Evolutionary conservation across 2,113 vertebrate genomes (phyloP), one percentile per base, ranked within the genome.

Genomic region (Panurus biarmicus): DNA sequence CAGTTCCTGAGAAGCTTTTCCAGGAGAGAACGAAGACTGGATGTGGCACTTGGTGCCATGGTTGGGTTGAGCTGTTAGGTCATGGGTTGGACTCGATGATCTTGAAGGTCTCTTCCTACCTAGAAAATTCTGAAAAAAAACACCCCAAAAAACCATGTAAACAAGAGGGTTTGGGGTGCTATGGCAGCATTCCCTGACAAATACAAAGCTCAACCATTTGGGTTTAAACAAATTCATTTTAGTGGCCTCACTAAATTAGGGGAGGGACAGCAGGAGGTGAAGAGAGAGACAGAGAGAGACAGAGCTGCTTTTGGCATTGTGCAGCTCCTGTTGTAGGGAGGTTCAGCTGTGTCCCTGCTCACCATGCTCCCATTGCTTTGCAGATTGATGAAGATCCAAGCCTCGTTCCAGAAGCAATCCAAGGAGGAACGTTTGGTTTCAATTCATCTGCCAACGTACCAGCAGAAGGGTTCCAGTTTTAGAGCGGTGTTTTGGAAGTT

Each of bases 401-500:
- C 98, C 98, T 99, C 98, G 99, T 99, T 98, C 99, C 99, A n/a
- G 99, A 99, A 97, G 98, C 99, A 81, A 99, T 99, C 97, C 99
- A 99, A 96, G 99, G 99, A 53, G 99, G 99, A 98, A 99, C 99
- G 54, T 99, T 99, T 83, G 98, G 98, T 97, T 99, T 99, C 98
- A 99, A 99, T 98, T 99, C 98, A 96, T 98, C 99, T 96, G 98
- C 99, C 98, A 99, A 99, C 85, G 98, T 99, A 98, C 99, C 99
- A 98, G 98, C 99, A 83, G 98, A 99, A 98, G 99, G 99, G 97
- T 99, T 99, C 98, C 99, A 99, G 98, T 99, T 99, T 98, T 99
- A 99, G 98, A 99, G 97, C 15, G 98, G 98, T 97, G 82, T 97
- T 97, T 96, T 96, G 97, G 97, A 98, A 98, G 98, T 98, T 78